These are phyloP conservation scores for Heliopora coerulea DNA, from an alignment of 92 coral and sea anemone genomes.

Conservation along the genomic window DNA sequence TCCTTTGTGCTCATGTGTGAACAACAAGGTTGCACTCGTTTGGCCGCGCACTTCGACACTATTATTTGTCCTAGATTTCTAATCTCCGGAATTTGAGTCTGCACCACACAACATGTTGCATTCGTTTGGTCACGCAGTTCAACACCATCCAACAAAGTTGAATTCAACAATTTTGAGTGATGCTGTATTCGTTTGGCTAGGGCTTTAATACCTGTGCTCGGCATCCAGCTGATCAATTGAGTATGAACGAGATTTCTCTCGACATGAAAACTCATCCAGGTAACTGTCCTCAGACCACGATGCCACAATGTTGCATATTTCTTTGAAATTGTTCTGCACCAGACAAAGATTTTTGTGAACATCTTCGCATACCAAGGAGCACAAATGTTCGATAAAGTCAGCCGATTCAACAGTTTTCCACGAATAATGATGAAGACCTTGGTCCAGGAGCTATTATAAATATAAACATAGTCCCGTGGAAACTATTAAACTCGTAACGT, in stretches of 20 bases:
- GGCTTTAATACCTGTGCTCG: slow-evolving; percentile 63
- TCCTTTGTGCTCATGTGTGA: too few relatives aligned
- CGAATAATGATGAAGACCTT: slow-evolving; percentile 82
- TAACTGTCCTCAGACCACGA: slow-evolving; percentile 80
- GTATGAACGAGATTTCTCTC: slow-evolving; percentile 62
- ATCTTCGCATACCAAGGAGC: slow-evolving; percentile 91
- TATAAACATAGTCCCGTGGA: too few relatives aligned
- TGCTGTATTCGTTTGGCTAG: too few relatives aligned
- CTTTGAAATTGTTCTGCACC: slow-evolving; percentile 85
- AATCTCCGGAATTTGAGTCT: too few relatives aligned
- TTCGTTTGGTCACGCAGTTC: too few relatives aligned
- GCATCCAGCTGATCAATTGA: slow-evolving; percentile 76
- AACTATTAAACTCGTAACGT: too few relatives aligned
- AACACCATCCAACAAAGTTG: too few relatives aligned
- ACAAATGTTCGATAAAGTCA: slow-evolving; percentile 95
- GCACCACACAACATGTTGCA: too few relatives aligned
- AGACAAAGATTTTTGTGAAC: slow-evolving; percentile 87
- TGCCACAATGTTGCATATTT: slow-evolving; percentile 72
- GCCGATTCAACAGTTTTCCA: slow-evolving; percentile 98
- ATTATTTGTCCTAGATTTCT: too few relatives aligned
- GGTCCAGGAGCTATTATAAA: slow-evolving; percentile 68
- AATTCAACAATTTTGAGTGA: too few relatives aligned
- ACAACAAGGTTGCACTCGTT: too few relatives aligned
- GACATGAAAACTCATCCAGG: slow-evolving; percentile 78
- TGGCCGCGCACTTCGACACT: too few relatives aligned